Evolutionary conservation across 2,113 vertebrate genomes (phyloP).

Genomic region (Poicephalus gulielmi): DNA sequence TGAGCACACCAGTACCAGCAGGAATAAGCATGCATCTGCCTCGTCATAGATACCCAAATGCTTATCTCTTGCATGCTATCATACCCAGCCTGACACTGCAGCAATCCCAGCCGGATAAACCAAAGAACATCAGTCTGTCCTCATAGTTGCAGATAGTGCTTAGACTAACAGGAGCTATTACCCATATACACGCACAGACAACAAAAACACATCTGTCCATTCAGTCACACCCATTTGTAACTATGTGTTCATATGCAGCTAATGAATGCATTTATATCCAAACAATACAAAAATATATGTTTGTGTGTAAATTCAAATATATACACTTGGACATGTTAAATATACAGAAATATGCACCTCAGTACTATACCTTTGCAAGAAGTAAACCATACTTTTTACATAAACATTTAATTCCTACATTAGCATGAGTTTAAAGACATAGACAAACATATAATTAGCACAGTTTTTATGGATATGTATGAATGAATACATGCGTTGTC

Average conservation of each 20-base stretch:
- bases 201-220: background rate
- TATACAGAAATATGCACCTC: background rate
- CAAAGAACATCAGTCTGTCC: background rate
- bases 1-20: background rate
- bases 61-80: background rate
- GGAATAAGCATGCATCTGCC: background rate
- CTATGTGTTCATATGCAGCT: background rate
- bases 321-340: background rate
- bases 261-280: background rate
- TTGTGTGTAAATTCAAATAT: background rate
- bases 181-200: background rate
- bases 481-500: background rate
- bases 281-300: background rate
- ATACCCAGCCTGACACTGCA: background rate
- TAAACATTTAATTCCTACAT: background rate
- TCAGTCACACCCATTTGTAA: background rate
- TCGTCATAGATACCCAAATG: background rate
- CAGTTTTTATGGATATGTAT: background rate
- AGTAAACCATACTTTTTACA: background rate
- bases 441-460: background rate
- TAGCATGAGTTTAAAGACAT: background rate
- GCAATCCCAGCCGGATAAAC: background rate
- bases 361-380: background rate
- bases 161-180: background rate
- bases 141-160: background rate